phyloP scores from a whole-genome alignment of 23 tunicate species.

The Diplosoma virens region DNA sequence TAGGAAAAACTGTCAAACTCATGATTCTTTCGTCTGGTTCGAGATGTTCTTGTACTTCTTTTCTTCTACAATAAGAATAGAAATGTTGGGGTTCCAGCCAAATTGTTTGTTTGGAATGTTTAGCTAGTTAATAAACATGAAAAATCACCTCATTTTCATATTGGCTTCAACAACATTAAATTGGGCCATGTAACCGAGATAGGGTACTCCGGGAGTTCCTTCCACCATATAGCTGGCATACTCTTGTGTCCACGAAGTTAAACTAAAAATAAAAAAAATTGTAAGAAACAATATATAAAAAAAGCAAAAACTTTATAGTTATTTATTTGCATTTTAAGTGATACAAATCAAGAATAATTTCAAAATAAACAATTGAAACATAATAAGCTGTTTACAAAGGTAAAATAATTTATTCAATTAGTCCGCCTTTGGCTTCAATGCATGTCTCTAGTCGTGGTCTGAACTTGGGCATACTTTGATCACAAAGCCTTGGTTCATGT shows the following conservation, averaged over 20 bases:
- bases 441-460: too few species aligned
- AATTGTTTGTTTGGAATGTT: background rate
- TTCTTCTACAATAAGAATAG: conserved; percentile 53
- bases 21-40: conserved; percentile 64
- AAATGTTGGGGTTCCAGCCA: too few species aligned
- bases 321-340: too few species aligned
- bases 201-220: conserved; percentile 97
- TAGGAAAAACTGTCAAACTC: conserved; percentile 88
- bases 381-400: too few species aligned
- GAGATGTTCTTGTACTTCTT: conserved; percentile 66
- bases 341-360: too few species aligned
- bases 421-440: too few species aligned
- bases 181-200: conserved; percentile 87
- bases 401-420: too few species aligned
- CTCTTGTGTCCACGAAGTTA: conserved; percentile 90
- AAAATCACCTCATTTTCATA: conserved; percentile 78
- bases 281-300: too few species aligned
- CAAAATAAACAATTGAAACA: too few species aligned
- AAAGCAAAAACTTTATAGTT: too few species aligned
- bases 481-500: too few species aligned
- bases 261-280: conserved; percentile 23
- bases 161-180: conserved; percentile 92
- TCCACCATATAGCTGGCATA: conserved; percentile 96
- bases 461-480: too few species aligned
- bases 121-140: background rate